Evolutionary conservation across 2,113 vertebrate genomes (phyloP).

Genomic region (Tricholaema leucomelas): DNA sequence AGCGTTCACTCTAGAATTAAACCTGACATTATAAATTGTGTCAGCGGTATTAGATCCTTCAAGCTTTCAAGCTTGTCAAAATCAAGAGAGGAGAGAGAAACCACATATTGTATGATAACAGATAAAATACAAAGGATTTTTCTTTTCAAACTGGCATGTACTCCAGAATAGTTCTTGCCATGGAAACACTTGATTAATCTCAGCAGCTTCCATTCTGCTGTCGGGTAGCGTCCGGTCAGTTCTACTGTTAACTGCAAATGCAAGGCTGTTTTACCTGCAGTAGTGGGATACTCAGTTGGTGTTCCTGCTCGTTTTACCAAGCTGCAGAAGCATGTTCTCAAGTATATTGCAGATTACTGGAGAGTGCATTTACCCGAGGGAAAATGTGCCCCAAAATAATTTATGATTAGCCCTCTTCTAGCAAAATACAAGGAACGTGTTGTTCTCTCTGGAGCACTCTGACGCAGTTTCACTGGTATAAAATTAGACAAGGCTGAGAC

Average conservation of each 20-base stretch:
- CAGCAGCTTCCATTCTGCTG: slow-evolving; percentile 22
- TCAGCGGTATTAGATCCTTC: background rate
- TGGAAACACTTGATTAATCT: slow-evolving; percentile 26
- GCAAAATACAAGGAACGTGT: slow-evolving; percentile 21
- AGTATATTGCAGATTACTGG: background rate
- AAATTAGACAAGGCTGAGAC: slow-evolving; percentile 41
- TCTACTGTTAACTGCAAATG: background rate
- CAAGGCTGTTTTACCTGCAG: slow-evolving; percentile 16
- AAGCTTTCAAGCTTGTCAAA: slow-evolving; percentile 10
- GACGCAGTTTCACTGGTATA: slow-evolving; percentile 41
- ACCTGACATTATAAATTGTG: background rate
- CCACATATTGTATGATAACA: background rate
- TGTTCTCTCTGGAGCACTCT: slow-evolving; percentile 24
- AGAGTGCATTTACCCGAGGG: slow-evolving; percentile 24
- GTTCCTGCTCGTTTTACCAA: slow-evolving; percentile 24
- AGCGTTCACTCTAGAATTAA: background rate
- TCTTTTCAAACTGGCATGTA: background rate
- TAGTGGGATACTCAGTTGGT: background rate
- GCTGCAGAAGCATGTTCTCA: background rate
- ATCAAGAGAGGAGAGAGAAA: background rate
- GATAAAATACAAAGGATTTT: background rate
- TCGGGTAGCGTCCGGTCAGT: background rate
- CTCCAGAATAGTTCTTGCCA: background rate
- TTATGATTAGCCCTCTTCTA: background rate
- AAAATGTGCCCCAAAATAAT: slow-evolving; percentile 43